Evolutionary conservation across 2,113 vertebrate genomes (phyloP).

Genomic region (Platichthys stellatus): DNA sequence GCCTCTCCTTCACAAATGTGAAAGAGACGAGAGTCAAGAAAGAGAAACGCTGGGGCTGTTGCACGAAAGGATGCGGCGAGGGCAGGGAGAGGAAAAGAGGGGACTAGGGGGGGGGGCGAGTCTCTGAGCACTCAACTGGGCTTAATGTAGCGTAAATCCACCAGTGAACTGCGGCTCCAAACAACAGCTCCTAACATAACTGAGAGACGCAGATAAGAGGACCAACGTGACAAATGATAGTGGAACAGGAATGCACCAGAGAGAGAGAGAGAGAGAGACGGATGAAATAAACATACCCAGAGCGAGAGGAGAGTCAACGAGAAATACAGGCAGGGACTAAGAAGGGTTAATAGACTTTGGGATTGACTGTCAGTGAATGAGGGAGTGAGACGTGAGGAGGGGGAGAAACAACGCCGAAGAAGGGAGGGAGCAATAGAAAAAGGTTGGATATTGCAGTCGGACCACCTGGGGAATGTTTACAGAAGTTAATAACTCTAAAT

Average conservation of each 20-base stretch:
- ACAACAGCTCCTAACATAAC: conserved; percentile 21
- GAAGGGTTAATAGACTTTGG: conserved; percentile 24
- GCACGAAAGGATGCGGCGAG: neutral
- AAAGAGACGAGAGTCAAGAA: neutral
- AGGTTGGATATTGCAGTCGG: conserved; percentile 62
- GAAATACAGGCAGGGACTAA: neutral
- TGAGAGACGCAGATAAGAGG: conserved; percentile 1
- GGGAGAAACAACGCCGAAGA: neutral
- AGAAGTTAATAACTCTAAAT: conserved; percentile 80
- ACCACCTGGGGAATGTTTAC: conserved; percentile 77
- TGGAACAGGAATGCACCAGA: neutral
- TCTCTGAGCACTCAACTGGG: conserved; percentile 6
- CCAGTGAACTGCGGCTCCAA: conserved; percentile 15
- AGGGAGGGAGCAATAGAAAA: conserved; percentile 13
- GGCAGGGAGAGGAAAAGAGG: neutral
- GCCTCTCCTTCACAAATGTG: neutral
- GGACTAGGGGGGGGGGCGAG: neutral
- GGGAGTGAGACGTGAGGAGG: conserved; percentile 20
- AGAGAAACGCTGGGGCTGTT: neutral
- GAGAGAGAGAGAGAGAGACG: too few relatives aligned
- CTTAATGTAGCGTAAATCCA: conserved; percentile 46
- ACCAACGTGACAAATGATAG: neutral
- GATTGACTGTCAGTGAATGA: conserved; percentile 31
- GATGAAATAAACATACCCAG: neutral
- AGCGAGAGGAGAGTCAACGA: neutral